Evolutionary conservation across 2,797 vertebrate genomes (phyloP).

Genomic region (Myotis daubentonii): DNA sequence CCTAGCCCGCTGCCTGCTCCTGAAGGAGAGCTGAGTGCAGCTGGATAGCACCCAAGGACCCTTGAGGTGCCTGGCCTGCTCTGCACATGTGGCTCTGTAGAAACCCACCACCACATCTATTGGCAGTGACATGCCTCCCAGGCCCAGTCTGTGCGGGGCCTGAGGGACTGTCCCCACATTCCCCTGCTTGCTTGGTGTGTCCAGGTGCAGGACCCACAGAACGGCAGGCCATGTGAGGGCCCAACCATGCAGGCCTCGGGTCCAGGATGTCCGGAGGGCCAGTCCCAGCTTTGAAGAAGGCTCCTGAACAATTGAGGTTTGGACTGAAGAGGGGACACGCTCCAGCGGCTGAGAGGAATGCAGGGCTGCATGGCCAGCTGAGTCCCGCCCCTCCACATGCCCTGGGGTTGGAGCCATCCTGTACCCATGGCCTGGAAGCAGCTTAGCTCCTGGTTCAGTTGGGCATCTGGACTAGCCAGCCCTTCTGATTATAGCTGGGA

Average conservation of each 20-base stretch:
- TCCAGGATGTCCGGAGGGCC: neutral
- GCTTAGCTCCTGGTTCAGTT: neutral
- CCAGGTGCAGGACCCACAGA: neutral
- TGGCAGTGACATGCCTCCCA: neutral
- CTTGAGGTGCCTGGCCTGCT: neutral
- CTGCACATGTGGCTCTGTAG: neutral
- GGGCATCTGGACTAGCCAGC: neutral
- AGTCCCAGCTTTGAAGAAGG: neutral
- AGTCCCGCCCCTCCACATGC: neutral
- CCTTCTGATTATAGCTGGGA: neutral
- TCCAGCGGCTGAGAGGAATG: conserved; percentile 36
- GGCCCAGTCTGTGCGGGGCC: neutral
- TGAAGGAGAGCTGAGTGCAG: neutral
- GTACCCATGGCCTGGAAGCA: neutral
- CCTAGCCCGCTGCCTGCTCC: fast-evolving
- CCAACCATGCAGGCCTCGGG: neutral
- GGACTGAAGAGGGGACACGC: neutral
- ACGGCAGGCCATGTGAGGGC: neutral
- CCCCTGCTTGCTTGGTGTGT: fast-evolving
- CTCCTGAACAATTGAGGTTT: conserved; percentile 9
- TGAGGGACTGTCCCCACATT: neutral
- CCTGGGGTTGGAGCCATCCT: neutral
- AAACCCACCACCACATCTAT: neutral
- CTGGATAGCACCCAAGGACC: neutral
- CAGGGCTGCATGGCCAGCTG: neutral